phyloP scores from a whole-genome alignment of 2,888 invertebrate genomes.

The Agrenia bidenticulata region DNA sequence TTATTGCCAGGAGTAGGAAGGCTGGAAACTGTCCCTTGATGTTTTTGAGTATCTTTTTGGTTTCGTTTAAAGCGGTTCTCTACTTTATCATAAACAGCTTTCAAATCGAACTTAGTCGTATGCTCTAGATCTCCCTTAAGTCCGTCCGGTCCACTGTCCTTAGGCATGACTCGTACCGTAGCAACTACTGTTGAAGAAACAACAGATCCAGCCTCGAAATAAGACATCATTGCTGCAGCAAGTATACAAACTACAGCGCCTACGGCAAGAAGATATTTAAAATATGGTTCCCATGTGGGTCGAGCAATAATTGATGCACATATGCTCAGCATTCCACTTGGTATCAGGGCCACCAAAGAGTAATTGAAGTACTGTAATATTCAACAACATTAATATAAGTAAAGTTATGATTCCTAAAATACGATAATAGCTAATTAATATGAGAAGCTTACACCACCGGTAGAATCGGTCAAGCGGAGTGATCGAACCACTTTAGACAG shows the following conservation, averaged over 20 bases:
- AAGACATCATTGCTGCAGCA: constrained; percentile 63
- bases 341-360: constrained; percentile 68
- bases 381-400: not conserved
- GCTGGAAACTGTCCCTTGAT: not conserved
- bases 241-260: constrained; percentile 66
- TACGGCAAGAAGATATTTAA: constrained; percentile 67
- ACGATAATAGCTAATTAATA: not conserved
- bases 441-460: constrained; percentile 44
- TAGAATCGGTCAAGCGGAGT: constrained; percentile 57
- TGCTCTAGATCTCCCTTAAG: constrained; percentile 37
- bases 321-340: constrained; percentile 65
- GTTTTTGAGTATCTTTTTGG: constrained; percentile 26
- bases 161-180: constrained; percentile 51
- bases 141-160: constrained; percentile 42
- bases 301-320: constrained; percentile 71
- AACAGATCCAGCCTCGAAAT: constrained; percentile 50
- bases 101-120: constrained; percentile 50
- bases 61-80: constrained; percentile 52
- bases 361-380: constrained; percentile 61
- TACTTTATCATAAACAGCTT: constrained; percentile 52
- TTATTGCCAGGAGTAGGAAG: not conserved
- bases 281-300: constrained; percentile 73
- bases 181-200: constrained; percentile 50
- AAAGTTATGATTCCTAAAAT: not conserved
- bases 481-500: constrained; percentile 70